Base-by-base conservation (phyloP, 1,140 invertebrate species). In the Brachionus sp. region DNA sequence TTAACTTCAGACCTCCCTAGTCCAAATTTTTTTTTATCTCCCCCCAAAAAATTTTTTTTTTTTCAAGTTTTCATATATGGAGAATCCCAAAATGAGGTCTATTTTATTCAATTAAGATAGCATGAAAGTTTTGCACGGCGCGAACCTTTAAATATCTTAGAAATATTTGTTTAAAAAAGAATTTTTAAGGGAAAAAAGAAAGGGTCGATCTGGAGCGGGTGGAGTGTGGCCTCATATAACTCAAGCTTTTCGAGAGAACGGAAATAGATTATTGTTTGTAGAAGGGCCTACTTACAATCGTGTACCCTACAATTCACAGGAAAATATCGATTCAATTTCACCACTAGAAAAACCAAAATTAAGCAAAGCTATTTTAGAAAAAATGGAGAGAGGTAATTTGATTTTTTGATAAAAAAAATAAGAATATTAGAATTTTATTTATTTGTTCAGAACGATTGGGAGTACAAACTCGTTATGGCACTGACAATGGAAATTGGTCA, bases 191-290 rank as follows among this genome's bases (percentile, higher is more conserved):
- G 77, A 66, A 1, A 44, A n/a, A n/a, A 62, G 77, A 42, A 80
- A 80, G 57, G 77, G 77, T 12, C 19, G 77, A 25, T 80, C 77
- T 1, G 77, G 77, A 16, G 77, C 50, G 6, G 62, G 77, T 12
- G 77, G 77, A 16, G 62, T 37, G 0, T 80, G 77, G 77, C 39
- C 77, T 19, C 13, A 80, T 7, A 80, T 80, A 80, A 80, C 77
- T 42, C 50, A 80, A n/a, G 50, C 77, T 19, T 80, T 80, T 66
- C n/a, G 62, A 35, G 77, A 80, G 62, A 53, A 80, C 7, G 77
- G 77, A 12, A 57, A 80, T 42, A 37, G 77, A 19, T 12, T 80
- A 12, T 37, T 80, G 25, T 80, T 80, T 19, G 39, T 80, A 10
- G 46, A 80, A 12, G 77, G 50, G 4, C 62, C 77, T 33, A 80